Percentiles rank a stretch among this genome's conserved stretches.
Conservation (phyloP, 2,888 invertebrate species). For the Acanthosepion lycidas region DNA sequence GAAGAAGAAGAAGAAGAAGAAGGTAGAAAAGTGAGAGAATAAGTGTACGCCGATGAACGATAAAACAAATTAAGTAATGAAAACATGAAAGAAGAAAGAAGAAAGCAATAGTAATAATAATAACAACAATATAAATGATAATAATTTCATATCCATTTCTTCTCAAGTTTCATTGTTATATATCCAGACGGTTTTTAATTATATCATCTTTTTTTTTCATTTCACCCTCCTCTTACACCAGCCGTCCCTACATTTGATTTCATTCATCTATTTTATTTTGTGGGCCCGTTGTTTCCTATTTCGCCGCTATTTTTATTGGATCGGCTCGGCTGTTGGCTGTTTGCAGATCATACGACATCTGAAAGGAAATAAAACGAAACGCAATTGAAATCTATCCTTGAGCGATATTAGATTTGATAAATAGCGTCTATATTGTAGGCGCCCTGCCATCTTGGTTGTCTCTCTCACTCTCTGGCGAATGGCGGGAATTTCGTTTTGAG, state of each 20-base stretch:
- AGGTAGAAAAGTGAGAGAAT: no score
- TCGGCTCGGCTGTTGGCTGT: constrained; percentile 21
- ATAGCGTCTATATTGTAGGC: constrained; percentile 20
- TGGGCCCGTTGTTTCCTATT: constrained; percentile 6
- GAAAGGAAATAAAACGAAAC: constrained; percentile 33
- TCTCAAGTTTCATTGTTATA: not conserved
- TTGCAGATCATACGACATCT: constrained; percentile 33
- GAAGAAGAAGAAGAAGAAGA: no score
- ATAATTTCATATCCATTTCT: not conserved
- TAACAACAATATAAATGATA: not conserved
- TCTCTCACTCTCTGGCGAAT: not conserved
- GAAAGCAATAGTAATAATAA: not conserved
- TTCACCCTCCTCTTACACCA: not conserved
- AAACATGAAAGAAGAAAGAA: no score
- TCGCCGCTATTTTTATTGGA: not conserved
- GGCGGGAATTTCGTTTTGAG: not conserved
- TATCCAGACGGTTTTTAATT: not conserved
- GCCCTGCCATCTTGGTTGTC: not conserved
- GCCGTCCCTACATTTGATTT: not conserved
- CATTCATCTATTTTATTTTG: constrained; percentile 10
- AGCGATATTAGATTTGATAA: constrained; percentile 23
- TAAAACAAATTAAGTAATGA: no score
- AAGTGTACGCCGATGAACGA: no score
- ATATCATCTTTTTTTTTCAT: not conserved
- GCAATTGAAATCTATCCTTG: constrained; percentile 33